phyloP scores from a whole-genome alignment of 2,888 invertebrate species.

The Pammene fasciana region DNA sequence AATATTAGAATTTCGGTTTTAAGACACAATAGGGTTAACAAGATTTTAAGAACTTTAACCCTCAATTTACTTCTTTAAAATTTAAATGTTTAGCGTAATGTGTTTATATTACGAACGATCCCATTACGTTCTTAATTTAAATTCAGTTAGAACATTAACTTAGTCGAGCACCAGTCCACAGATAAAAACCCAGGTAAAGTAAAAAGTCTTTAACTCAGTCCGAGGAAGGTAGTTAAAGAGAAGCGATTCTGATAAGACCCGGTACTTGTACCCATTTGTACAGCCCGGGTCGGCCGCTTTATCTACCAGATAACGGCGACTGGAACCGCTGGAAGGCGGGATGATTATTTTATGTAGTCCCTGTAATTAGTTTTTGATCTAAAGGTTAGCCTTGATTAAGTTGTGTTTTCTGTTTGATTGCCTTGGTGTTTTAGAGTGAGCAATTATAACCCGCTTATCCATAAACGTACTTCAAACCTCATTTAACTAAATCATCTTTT shows the following conservation, averaged over 20 bases:
- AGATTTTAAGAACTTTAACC: too few species aligned
- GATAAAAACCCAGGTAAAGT: conserved; percentile 1
- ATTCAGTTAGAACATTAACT: background rate
- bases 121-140: too few species aligned
- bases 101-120: too few species aligned
- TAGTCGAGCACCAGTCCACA: background rate
- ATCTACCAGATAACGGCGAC: conserved; percentile 41
- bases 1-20: too few species aligned
- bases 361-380: conserved; percentile 26
- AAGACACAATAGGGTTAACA: too few species aligned
- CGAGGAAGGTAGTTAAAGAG: conserved; percentile 25
- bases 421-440: too few species aligned
- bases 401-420: background rate
- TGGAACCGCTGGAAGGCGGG: conserved; percentile 19
- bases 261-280: conserved; percentile 19
- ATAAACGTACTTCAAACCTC: too few species aligned
- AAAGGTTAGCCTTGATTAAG: background rate
- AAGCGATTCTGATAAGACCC: conserved; percentile 25
- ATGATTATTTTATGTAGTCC: conserved; percentile 26
- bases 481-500: too few species aligned
- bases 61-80: too few species aligned
- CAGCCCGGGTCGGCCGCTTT: conserved; percentile 26
- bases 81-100: too few species aligned
- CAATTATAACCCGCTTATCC: too few species aligned
- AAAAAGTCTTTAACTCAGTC: conserved; percentile 20